Percentiles rank a stretch among this genome's conserved stretches.
These are phyloP conservation scores for Hydra vulgaris DNA, from an alignment of 30 jellyfish, hydroid and myxozoan species.

Conservation along the genomic window DNA sequence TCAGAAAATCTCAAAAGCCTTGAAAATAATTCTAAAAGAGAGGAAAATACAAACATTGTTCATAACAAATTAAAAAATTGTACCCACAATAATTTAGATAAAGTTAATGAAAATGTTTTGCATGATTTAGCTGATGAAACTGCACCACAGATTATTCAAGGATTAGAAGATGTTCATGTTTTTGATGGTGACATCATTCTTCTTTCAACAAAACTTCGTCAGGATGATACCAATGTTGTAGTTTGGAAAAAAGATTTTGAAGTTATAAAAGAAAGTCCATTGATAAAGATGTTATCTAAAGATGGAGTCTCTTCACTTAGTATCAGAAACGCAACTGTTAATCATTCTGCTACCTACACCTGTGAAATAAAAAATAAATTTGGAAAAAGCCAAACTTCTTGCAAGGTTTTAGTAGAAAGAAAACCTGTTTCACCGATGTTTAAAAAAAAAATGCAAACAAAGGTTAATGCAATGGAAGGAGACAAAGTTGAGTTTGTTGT, in stretches of 20 bases:
- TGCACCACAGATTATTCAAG: constrained; percentile 6
- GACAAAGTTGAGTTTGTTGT: constrained; percentile 55
- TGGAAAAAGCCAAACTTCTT: constrained; percentile 32
- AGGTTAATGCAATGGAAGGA: constrained; percentile 53
- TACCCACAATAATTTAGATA: too few species aligned
- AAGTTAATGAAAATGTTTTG: background rate
- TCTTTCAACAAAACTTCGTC: constrained; percentile 37
- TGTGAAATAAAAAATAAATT: constrained; percentile 47
- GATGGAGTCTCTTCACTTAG: constrained; percentile 20
- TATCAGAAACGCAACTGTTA: constrained; percentile 21
- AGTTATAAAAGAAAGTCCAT: constrained; percentile 14
- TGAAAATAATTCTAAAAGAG: too few species aligned
- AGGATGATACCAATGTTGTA: constrained; percentile 42
- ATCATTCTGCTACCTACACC: constrained; percentile 52
- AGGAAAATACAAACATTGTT: too few species aligned
- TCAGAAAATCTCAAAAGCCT: too few species aligned
- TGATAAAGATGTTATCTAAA: constrained; percentile 14
- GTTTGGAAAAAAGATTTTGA: constrained; percentile 59
- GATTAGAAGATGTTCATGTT: constrained; percentile 3
- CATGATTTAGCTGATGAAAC: constrained; percentile 1
- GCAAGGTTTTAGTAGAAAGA: constrained; percentile 53
- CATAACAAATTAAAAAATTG: too few species aligned
- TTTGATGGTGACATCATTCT: constrained; percentile 22
- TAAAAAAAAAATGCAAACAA: constrained; percentile 48
- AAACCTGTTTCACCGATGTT: constrained; percentile 46